These are phyloP conservation scores for Rhinogobius similis DNA, from an alignment of 2,113 vertebrate genomes.

Conservation along the genomic window DNA sequence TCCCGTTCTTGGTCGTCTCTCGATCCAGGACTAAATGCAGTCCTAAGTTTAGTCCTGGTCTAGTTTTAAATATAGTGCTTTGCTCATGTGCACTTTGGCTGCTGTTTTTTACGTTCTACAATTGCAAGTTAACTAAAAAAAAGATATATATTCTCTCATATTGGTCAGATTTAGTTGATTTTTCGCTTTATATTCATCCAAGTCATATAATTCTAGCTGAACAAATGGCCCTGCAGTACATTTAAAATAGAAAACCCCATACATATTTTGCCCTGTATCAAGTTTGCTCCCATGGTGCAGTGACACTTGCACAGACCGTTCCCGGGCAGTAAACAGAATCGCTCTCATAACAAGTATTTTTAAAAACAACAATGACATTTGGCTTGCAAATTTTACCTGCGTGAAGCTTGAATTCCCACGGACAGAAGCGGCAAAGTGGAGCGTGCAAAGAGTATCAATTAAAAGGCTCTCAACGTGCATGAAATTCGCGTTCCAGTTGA, in stretches of 20 bases:
- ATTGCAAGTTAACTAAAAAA: background rate
- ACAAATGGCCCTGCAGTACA: background rate
- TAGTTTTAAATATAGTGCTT: background rate
- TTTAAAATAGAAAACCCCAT: background rate
- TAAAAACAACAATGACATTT: no score
- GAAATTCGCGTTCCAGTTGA: background rate
- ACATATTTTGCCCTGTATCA: background rate
- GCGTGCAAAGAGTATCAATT: background rate
- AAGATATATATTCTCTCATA: no score
- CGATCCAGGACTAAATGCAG: background rate
- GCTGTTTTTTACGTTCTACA: background rate
- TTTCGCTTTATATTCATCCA: background rate
- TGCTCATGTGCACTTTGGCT: background rate
- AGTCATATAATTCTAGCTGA: background rate
- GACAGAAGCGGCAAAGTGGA: background rate
- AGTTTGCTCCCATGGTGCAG: slow-evolving; percentile 9
- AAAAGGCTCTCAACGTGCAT: background rate
- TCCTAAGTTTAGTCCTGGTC: slow-evolving; percentile 1
- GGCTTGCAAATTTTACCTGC: background rate
- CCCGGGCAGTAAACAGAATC: background rate
- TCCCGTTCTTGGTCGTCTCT: background rate
- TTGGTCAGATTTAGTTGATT: no score
- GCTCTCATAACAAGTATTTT: no score
- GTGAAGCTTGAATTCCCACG: background rate
- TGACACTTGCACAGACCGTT: slow-evolving; percentile 8